Base-by-base conservation (phyloP, 2,888 invertebrate species). In the Platynereis dumerilii region DNA sequence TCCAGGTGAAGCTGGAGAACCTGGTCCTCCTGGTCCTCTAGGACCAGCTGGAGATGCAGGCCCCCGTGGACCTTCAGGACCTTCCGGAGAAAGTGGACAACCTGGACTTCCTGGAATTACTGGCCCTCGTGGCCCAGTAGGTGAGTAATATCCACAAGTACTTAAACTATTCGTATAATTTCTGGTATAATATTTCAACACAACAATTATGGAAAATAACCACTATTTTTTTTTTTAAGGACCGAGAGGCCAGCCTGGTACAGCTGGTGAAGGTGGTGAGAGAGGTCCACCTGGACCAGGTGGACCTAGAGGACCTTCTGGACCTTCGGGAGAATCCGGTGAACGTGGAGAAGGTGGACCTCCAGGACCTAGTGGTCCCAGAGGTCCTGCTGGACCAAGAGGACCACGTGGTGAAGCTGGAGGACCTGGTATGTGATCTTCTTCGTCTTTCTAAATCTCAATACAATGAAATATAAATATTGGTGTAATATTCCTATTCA, bases 21-120 rank as follows among this genome's bases (percentile, higher is more conserved):
- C 22, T 12, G 48, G 48, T 5, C 48, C 48, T 20, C 48, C 48
- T 48, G 55, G 55, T 24, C 24, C 55, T 3, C n/a, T 20, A 5
- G 55, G 55, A 55, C 55, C 55, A 27, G 5, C 24, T 24, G 55
- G 55, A 22, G 20, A n/a, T 22, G 7, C 48, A 48, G 48, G 48
- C 20, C 48, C 48, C 5, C 7, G 22, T 10, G 48, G 66, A 52
- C 17, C 56, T 12, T 3, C 52, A 24, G 66, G 66, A 15, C 17
- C 34, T 55, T n/a, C 55, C 12, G 34, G 34, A 34, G 34, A 34
- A 34, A 34, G 34, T 22, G 62, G 62, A 56, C 39, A 28, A 45
- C 15, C 61, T 44, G 71, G 71, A 26, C 54, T 44, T 24, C 27
- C 34, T 42, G 72, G 72, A 58, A 12, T 34, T 34, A 12, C 12